phyloP scores from a whole-genome alignment of 1,140 invertebrate species.

The Papilio aristodemus region DNA sequence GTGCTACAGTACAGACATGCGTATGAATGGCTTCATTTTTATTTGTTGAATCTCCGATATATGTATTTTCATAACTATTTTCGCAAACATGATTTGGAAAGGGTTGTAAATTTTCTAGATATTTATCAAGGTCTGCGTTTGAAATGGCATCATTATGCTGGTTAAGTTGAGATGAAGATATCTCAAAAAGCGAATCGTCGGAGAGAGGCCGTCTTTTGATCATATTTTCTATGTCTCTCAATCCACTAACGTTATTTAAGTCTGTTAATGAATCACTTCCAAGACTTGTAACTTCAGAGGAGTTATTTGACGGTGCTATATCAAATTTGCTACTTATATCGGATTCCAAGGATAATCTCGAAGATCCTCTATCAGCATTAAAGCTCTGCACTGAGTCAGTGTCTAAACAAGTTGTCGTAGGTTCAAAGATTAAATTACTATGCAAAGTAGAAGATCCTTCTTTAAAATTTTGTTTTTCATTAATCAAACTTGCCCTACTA shows the following conservation, averaged over 20 bases:
- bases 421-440: constrained; percentile 63
- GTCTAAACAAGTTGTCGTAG: constrained; percentile 68
- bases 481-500: constrained; percentile 71
- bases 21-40: constrained; percentile 26
- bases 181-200: constrained; percentile 83
- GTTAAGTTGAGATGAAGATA: constrained; percentile 82
- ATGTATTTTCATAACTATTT: constrained; percentile 37
- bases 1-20: neutral
- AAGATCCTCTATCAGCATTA: constrained; percentile 75
- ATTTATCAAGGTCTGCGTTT: constrained; percentile 84
- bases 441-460: constrained; percentile 52
- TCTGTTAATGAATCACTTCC: constrained; percentile 76
- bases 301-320: constrained; percentile 63
- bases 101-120: constrained; percentile 83
- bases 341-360: constrained; percentile 75
- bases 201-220: constrained; percentile 87
- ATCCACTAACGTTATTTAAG: constrained; percentile 71
- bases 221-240: constrained; percentile 82
- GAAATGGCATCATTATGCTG: constrained; percentile 80
- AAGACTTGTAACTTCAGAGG: constrained; percentile 68
- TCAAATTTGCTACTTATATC: constrained; percentile 79
- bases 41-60: constrained; percentile 25
- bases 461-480: constrained; percentile 58
- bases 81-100: constrained; percentile 46
- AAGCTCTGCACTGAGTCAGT: constrained; percentile 76